These are phyloP conservation scores for Coenobita brevimanus DNA, from an alignment of 1,140 invertebrate species.

Conservation along the genomic window DNA sequence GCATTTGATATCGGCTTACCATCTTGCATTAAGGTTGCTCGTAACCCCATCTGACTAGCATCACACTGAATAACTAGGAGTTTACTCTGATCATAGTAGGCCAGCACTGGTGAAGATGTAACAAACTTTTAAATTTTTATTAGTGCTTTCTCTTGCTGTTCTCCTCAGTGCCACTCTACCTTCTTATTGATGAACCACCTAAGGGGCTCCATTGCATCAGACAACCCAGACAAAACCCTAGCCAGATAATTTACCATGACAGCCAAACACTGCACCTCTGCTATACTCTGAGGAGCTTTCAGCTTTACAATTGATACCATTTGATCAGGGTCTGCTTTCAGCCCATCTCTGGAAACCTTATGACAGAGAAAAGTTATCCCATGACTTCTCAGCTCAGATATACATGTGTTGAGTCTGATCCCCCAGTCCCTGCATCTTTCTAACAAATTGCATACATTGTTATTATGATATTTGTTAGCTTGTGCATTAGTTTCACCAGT, in stretches of 20 bases:
- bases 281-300: too few species aligned
- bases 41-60: slow-evolving; percentile 11
- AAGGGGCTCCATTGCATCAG: not conserved
- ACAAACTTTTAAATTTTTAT: not conserved
- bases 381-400: too few species aligned
- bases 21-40: not conserved
- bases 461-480: too few species aligned
- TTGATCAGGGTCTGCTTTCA: too few species aligned
- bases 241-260: not conserved
- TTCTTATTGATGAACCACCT: not conserved
- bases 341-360: too few species aligned
- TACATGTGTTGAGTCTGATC: too few species aligned
- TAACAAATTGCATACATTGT: too few species aligned
- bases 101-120: not conserved
- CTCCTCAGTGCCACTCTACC: slow-evolving; percentile 6
- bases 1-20: not conserved
- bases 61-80: slow-evolving; percentile 1
- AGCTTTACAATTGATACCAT: not conserved
- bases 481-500: too few species aligned
- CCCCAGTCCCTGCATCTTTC: too few species aligned
- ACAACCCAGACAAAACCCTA: not conserved
- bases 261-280: not conserved
- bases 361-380: too few species aligned
- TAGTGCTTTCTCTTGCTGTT: not conserved
- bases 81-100: slow-evolving; percentile 22